These are phyloP conservation scores for Idaea dimidiata DNA, from an alignment of 2,888 invertebrate species.

Conservation along the genomic window DNA sequence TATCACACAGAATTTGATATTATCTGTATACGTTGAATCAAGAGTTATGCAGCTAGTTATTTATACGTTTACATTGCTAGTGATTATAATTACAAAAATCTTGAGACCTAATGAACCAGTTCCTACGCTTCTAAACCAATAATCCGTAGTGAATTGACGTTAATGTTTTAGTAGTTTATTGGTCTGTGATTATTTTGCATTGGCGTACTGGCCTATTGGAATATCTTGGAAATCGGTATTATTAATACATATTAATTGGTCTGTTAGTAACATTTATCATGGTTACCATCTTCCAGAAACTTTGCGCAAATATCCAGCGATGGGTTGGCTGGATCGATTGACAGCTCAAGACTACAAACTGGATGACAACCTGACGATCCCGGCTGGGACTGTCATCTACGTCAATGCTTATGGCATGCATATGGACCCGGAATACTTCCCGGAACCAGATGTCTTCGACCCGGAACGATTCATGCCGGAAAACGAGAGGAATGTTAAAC, in stretches of 20 bases:
- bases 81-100: background rate
- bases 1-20: too few species aligned
- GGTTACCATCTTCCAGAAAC: constrained; percentile 36
- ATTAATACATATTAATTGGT: background rate
- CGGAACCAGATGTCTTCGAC: constrained; percentile 74
- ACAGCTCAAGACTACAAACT: constrained; percentile 40
- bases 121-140: too few species aligned
- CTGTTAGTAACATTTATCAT: background rate
- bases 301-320: constrained; percentile 48
- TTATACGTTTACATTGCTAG: too few species aligned
- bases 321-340: constrained; percentile 54
- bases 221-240: too few species aligned
- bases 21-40: too few species aligned
- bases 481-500: constrained; percentile 61
- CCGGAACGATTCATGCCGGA: constrained; percentile 80
- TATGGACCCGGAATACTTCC: constrained; percentile 68
- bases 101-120: background rate
- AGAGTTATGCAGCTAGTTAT: too few species aligned
- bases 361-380: constrained; percentile 45
- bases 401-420: constrained; percentile 48
- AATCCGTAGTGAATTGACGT: too few species aligned
- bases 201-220: too few species aligned
- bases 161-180: too few species aligned
- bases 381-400: constrained; percentile 46
- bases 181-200: too few species aligned